Conservation (phyloP, 1,140 invertebrate species). For the Rhopalosiphum padi region DNA sequence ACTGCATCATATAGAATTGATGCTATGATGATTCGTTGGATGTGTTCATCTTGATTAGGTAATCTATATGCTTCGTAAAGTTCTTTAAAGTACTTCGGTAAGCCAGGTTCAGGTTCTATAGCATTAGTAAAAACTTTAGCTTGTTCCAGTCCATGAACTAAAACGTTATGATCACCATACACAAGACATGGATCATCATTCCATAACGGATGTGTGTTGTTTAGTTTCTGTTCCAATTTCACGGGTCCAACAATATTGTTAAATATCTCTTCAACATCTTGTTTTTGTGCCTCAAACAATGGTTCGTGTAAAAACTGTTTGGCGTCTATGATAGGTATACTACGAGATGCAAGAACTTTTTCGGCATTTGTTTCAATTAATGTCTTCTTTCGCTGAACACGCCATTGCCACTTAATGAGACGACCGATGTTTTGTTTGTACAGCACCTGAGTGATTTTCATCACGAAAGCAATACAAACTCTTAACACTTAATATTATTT, state of each 20-base stretch:
- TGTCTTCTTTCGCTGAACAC: conserved; percentile 46
- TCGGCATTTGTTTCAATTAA: conserved; percentile 20
- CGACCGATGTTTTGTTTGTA: conserved; percentile 51
- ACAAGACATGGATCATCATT: conserved; percentile 69
- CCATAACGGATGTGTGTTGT: conserved; percentile 72
- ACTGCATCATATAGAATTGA: conserved; percentile 80
- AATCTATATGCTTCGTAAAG: conserved; percentile 59
- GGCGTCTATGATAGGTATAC: conserved; percentile 31
- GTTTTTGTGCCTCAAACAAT: conserved; percentile 39
- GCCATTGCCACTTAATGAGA: conserved; percentile 52
- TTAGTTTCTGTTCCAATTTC: conserved; percentile 50
- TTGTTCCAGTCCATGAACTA: conserved; percentile 76
- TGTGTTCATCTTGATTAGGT: conserved; percentile 59
- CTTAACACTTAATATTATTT: neutral
- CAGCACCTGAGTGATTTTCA: conserved; percentile 54
- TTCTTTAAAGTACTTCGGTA: conserved; percentile 69
- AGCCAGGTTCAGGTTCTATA: conserved; percentile 68
- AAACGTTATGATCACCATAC: conserved; percentile 70
- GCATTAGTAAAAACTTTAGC: conserved; percentile 75
- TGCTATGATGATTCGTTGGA: conserved; percentile 68
- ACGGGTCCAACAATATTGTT: conserved; percentile 29
- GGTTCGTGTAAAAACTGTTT: conserved; percentile 15
- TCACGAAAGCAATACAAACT: neutral
- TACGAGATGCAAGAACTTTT: conserved; percentile 21
- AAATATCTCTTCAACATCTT: neutral